phyloP scores from a whole-genome alignment of 92 coral and sea anemone genomes.

The Paragorgia papillata region DNA sequence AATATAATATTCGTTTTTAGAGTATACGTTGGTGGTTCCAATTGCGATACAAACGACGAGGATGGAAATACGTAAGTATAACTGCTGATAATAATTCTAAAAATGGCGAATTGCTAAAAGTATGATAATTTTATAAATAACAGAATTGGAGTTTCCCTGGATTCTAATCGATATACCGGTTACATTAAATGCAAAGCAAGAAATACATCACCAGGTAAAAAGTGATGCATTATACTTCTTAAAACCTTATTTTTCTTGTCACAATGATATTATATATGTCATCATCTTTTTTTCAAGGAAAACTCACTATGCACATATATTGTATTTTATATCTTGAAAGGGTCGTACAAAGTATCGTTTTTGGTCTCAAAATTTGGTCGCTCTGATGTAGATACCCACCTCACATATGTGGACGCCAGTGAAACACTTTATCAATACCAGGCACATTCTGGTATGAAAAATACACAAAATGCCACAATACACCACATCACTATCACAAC shows the following conservation, averaged over 20 bases:
- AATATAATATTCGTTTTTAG: neutral
- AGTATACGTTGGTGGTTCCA: constrained; percentile 22
- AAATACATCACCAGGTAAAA: constrained; percentile 3
- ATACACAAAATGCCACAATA: no score
- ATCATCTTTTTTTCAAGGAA: no score
- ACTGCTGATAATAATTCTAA: no score
- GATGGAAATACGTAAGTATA: constrained; percentile 15
- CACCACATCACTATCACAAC: no score
- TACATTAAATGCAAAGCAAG: constrained; percentile 64
- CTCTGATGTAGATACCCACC: constrained; percentile 67
- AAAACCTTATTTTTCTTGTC: neutral
- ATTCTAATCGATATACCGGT: constrained; percentile 26
- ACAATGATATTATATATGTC: neutral
- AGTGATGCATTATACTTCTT: neutral
- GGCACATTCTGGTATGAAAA: constrained; percentile 75
- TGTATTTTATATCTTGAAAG: constrained; percentile 40
- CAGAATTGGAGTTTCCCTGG: neutral
- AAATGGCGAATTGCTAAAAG: no score
- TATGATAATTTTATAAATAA: neutral
- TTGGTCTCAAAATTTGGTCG: constrained; percentile 85
- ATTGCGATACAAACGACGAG: constrained; percentile 26
- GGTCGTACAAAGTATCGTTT: constrained; percentile 73
- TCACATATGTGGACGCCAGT: constrained; percentile 64
- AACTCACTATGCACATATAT: neutral
- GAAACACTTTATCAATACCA: constrained; percentile 75